These are phyloP conservation scores for Drosophila picticornis DNA, from an alignment of 2,888 invertebrate genomes.

Conservation along the genomic window DNA sequence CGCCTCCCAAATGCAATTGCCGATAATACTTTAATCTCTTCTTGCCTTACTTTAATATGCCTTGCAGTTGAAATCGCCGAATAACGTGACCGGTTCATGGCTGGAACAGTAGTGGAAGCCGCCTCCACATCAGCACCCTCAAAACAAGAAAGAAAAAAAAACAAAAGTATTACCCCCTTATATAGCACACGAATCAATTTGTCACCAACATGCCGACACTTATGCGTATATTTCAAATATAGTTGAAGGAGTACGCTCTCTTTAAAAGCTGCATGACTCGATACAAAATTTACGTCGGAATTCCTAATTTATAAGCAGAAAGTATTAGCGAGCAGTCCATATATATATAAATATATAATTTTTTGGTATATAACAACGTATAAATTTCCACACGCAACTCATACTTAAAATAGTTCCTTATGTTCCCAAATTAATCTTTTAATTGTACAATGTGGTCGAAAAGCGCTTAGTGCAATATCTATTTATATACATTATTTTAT, in stretches of 20 bases:
- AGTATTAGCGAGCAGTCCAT: constrained; percentile 38
- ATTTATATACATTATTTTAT: constrained; percentile 7
- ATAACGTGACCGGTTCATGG: constrained; percentile 92
- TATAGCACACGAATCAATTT: constrained; percentile 31
- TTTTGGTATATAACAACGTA: constrained; percentile 39
- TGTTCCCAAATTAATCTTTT: constrained; percentile 31
- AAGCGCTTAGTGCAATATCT: constrained; percentile 48
- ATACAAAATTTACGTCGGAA: constrained; percentile 53
- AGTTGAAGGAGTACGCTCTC: constrained; percentile 67
- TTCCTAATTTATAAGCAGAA: constrained; percentile 63
- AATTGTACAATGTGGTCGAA: constrained; percentile 40
- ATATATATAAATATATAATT: neutral
- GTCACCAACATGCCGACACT: constrained; percentile 40
- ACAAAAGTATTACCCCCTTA: constrained; percentile 33
- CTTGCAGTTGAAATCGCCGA: constrained; percentile 88
- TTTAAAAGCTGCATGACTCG: constrained; percentile 44
- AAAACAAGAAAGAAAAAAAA: neutral
- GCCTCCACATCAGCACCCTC: constrained; percentile 14
- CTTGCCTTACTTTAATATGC: constrained; percentile 15
- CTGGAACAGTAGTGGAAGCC: constrained; percentile 89
- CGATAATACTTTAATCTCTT: neutral
- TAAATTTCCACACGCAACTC: constrained; percentile 19
- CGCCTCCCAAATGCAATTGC: neutral
- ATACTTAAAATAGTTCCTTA: constrained; percentile 58
- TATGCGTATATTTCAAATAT: constrained; percentile 31